A percentile compares a stretch with the other conserved stretches of the same genome.
These are phyloP conservation scores for Riparia riparia DNA, from an alignment of 2,113 vertebrate species.

Conservation along the genomic window DNA sequence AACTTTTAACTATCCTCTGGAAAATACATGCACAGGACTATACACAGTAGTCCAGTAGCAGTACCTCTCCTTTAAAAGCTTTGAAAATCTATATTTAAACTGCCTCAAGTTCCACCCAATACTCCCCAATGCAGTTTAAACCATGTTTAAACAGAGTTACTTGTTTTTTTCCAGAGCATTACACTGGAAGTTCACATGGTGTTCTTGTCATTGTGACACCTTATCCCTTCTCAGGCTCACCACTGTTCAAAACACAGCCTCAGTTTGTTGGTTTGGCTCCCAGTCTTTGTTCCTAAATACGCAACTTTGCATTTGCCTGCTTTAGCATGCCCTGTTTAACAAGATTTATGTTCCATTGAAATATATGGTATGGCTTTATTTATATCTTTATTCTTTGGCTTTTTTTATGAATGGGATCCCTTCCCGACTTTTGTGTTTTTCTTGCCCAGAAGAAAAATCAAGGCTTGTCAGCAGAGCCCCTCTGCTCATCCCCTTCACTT, in stretches of 20 bases:
- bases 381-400: background rate
- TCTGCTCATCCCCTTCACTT: background rate
- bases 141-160: background rate
- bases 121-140: background rate
- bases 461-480: background rate
- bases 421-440: background rate
- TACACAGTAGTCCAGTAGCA: background rate
- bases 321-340: background rate
- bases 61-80: background rate
- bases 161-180: background rate
- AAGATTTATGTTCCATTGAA: conserved; percentile 10
- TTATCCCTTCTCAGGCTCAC: background rate
- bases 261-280: background rate
- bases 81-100: background rate
- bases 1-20: background rate
- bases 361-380: background rate
- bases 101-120: background rate
- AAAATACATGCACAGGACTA: background rate
- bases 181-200: background rate
- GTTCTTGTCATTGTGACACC: background rate
- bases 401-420: conserved; percentile 16
- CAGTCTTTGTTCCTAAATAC: background rate
- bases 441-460: background rate
- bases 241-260: background rate
- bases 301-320: background rate